phyloP scores from a whole-genome alignment of 2,797 vertebrate species.

The Fistularia commersonii region DNA sequence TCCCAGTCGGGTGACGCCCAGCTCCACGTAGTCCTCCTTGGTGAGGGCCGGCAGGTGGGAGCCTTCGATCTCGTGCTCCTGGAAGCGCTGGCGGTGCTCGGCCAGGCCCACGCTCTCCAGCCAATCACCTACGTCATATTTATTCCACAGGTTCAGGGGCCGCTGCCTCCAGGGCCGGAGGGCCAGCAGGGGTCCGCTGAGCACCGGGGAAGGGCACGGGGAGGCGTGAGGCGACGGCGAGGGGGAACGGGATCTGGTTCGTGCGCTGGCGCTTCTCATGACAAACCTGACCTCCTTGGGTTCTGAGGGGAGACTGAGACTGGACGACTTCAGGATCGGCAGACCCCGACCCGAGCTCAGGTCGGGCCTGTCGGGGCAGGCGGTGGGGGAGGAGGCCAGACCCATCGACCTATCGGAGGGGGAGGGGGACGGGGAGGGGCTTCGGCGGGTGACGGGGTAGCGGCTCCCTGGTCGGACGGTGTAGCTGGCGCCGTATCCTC shows the following conservation, averaged over 20 bases:
- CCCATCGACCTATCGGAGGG: constrained; percentile 85
- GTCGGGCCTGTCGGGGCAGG: constrained; percentile 60
- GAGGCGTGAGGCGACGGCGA: constrained; percentile 79
- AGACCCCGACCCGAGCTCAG: constrained; percentile 66
- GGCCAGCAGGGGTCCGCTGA: constrained; percentile 83
- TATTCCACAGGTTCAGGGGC: constrained; percentile 94
- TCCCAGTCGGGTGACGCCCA: constrained; percentile 94
- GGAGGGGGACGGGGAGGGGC: constrained; percentile 90
- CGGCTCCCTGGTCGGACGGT: constrained; percentile 91
- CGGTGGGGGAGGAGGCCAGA: constrained; percentile 52
- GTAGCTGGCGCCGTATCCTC: constrained; percentile 89
- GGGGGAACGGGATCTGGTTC: constrained; percentile 87
- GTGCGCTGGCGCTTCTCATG: constrained; percentile 91
- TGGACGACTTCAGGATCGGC: constrained; percentile 98
- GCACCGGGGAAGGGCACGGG: constrained; percentile 78
- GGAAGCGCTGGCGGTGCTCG: constrained; percentile 94
- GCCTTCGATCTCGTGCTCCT: constrained; percentile 98
- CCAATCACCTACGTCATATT: constrained; percentile 98
- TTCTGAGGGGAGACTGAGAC: constrained; percentile 94
- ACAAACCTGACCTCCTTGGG: constrained; percentile 98
- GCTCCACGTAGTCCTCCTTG: constrained; percentile 97
- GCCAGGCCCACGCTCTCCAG: constrained; percentile 95
- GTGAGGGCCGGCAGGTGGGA: constrained; percentile 93
- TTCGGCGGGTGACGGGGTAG: constrained; percentile 91
- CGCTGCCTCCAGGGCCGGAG: constrained; percentile 95